phyloP scores from a whole-genome alignment of 2,797 vertebrate species.

The Poeciliopsis presidionis region DNA sequence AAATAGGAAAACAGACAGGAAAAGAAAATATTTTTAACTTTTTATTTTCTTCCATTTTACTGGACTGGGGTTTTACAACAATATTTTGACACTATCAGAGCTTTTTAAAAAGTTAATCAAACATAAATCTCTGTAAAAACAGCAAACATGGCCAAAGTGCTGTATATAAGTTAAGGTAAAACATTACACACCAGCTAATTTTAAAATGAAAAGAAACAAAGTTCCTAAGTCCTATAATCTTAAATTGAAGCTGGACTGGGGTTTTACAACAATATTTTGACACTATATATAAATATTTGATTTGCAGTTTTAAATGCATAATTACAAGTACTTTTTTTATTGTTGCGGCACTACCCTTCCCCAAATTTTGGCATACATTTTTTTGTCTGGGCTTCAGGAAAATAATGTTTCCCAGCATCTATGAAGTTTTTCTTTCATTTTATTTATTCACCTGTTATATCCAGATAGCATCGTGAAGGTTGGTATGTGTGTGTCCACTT shows the following conservation, averaged over 20 bases:
- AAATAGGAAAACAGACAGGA: conserved; percentile 1
- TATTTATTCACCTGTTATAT: not conserved
- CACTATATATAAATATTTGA: too few relatives aligned
- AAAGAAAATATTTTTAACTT: not conserved
- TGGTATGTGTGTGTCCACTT: not conserved
- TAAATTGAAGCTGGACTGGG: too few relatives aligned
- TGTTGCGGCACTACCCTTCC: not conserved
- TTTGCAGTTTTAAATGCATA: not conserved
- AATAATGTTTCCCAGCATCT: not conserved
- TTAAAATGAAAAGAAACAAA: not conserved
- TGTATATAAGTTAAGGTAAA: too few relatives aligned
- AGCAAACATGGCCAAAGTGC: not conserved
- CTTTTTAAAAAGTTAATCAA: not conserved
- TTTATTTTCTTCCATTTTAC: not conserved
- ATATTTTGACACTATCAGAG: not conserved
- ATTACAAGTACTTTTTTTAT: not conserved
- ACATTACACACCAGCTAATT: too few relatives aligned
- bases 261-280: too few relatives aligned
- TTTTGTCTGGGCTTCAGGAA: not conserved
- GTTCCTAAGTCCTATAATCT: too few relatives aligned
- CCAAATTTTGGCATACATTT: not conserved
- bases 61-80: not conserved
- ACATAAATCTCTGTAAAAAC: not conserved
- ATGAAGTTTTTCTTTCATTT: not conserved
- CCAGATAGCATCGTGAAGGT: not conserved